Evolutionary conservation across 2,888 invertebrate species (phyloP).

Genomic region (Euplexia lucipara): DNA sequence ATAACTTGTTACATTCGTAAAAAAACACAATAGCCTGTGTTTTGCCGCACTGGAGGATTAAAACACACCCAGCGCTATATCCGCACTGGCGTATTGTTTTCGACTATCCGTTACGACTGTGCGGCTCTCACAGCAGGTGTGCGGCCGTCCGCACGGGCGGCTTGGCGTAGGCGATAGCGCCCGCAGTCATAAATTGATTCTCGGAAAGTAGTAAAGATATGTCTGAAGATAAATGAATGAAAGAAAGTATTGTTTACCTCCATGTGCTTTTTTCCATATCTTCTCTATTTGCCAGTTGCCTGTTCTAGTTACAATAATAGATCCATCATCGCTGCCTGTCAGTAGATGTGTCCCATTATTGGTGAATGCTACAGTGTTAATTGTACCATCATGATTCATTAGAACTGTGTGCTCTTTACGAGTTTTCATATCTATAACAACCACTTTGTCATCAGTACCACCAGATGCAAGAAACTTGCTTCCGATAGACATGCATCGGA

Average conservation of each 20-base stretch:
- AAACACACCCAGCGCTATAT: too few relatives aligned
- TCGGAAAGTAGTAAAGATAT: too few relatives aligned
- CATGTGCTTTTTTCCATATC: slow-evolving; percentile 95
- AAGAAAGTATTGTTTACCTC: slow-evolving; percentile 82
- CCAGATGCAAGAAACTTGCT: slow-evolving; percentile 96
- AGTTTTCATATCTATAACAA: slow-evolving; percentile 95
- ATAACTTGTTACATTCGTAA: too few relatives aligned
- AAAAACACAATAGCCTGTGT: too few relatives aligned
- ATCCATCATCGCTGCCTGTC: slow-evolving; percentile 96
- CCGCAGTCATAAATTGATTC: too few relatives aligned
- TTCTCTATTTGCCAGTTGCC: slow-evolving; percentile 97
- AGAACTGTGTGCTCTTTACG: slow-evolving; percentile 95
- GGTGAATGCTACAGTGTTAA: slow-evolving; percentile 95
- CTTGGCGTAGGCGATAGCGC: too few relatives aligned
- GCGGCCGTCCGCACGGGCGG: too few relatives aligned
- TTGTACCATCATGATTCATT: slow-evolving; percentile 95
- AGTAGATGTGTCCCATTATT: slow-evolving; percentile 95
- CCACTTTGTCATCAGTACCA: slow-evolving; percentile 97
- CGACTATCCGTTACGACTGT: too few relatives aligned
- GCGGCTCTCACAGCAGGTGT: too few relatives aligned
- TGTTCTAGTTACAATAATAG: slow-evolving; percentile 94
- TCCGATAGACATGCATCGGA: slow-evolving; percentile 93
- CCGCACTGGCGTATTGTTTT: too few relatives aligned
- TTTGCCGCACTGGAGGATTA: too few relatives aligned
- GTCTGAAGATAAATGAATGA: background rate